Evolutionary conservation across 2,888 invertebrate species (phyloP).

Genomic region (Salticus scenicus): DNA sequence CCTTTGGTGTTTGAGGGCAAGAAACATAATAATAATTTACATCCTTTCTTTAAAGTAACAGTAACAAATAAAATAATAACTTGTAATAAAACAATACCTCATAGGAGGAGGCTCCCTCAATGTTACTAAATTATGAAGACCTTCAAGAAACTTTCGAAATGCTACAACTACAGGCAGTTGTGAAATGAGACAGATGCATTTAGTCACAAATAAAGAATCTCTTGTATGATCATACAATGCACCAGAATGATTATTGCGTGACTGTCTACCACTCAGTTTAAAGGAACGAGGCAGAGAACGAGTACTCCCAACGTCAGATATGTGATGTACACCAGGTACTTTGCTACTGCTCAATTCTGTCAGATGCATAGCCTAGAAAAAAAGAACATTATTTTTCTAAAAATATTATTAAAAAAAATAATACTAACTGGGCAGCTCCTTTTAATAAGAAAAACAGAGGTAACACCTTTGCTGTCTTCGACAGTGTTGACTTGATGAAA

Average conservation of each 20-base stretch:
- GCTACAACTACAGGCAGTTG: constrained; percentile 91
- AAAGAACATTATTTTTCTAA: too few relatives aligned
- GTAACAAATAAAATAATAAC: too few relatives aligned
- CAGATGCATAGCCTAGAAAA: constrained; percentile 69
- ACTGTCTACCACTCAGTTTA: constrained; percentile 79
- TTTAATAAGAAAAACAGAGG: too few relatives aligned
- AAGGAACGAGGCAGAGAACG: constrained; percentile 92
- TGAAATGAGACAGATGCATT: constrained; percentile 94
- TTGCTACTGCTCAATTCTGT: constrained; percentile 84
- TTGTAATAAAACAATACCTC: too few relatives aligned
- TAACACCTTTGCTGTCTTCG: too few relatives aligned
- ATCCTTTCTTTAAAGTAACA: too few relatives aligned
- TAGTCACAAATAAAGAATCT: constrained; percentile 95
- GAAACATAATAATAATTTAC: too few relatives aligned
- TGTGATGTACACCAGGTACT: constrained; percentile 73
- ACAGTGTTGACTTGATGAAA: too few relatives aligned
- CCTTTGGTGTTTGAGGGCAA: too few relatives aligned
- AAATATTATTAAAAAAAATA: not conserved
- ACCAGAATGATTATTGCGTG: constrained; percentile 72
- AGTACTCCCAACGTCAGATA: constrained; percentile 79
- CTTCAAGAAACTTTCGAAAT: constrained; percentile 88
- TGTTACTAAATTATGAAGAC: constrained; percentile 85
- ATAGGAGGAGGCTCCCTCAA: constrained; percentile 74
- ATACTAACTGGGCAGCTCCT: too few relatives aligned
- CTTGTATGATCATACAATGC: constrained; percentile 88